Percentiles rank a stretch among this genome's conserved stretches.
phyloP scores from a whole-genome alignment of 1,140 invertebrate genomes.

The Drosophila aff. region DNA sequence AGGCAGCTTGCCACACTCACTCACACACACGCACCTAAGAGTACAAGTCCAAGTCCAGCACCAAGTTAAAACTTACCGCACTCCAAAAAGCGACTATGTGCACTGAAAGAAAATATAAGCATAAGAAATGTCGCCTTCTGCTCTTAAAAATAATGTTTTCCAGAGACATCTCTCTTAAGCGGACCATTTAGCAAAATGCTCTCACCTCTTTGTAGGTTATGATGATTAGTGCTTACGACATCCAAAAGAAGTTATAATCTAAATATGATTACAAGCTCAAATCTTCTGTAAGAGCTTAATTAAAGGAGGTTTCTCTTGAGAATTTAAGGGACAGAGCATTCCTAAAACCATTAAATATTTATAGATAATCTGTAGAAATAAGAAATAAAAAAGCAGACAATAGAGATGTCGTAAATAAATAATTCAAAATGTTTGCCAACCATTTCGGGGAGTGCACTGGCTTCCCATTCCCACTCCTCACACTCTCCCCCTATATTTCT shows the following conservation, averaged over 20 bases:
- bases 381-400: background rate
- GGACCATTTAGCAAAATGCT: background rate
- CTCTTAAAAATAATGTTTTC: background rate
- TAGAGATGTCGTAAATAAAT: background rate
- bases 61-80: conserved; percentile 18
- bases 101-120: conserved; percentile 6
- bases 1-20: conserved; percentile 40
- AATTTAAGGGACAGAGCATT: too few species aligned
- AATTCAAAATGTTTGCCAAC: background rate
- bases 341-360: background rate
- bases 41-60: conserved; percentile 17
- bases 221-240: too few species aligned
- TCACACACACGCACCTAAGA: conserved; percentile 6
- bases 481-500: conserved; percentile 14
- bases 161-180: too few species aligned
- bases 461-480: conserved; percentile 10
- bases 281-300: too few species aligned
- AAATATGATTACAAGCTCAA: too few species aligned
- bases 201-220: too few species aligned
- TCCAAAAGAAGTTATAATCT: too few species aligned
- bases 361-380: background rate
- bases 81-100: background rate
- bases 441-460: conserved; percentile 13
- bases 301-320: too few species aligned
- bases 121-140: background rate